Conservation (phyloP, 1,140 invertebrate genomes). For the Sitobion miscanthi region DNA sequence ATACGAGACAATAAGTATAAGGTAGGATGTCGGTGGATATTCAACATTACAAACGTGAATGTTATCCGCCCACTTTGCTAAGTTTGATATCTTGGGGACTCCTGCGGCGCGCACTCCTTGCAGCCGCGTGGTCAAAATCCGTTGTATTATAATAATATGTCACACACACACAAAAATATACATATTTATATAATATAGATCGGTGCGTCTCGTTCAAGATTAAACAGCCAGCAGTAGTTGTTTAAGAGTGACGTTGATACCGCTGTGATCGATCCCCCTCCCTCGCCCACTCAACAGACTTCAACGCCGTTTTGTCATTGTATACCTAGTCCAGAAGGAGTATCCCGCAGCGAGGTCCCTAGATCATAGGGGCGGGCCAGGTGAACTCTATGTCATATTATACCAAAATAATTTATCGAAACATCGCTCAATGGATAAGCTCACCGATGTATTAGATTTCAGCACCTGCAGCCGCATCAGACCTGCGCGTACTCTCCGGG, state of each 20-base stretch:
- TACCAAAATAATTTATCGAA: constrained; percentile 11
- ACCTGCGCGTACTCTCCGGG: neutral
- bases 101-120: neutral
- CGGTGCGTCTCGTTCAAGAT: neutral
- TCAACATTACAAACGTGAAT: neutral
- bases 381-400: neutral
- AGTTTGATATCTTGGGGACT: neutral
- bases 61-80: neutral
- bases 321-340: neutral
- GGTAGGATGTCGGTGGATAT: neutral
- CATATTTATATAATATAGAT: neutral
- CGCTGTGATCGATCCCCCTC: neutral
- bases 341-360: neutral
- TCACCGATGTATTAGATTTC: neutral
- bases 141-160: neutral
- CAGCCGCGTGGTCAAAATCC: neutral
- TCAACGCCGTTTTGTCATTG: neutral
- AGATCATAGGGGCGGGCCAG: neutral
- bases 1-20: neutral
- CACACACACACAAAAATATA: neutral
- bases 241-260: neutral
- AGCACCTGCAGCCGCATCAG: neutral
- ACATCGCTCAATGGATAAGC: neutral
- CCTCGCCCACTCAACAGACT: neutral
- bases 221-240: neutral